These are phyloP conservation scores for Venustaconcha ellipsiformis DNA, from an alignment of 1,140 invertebrate genomes.

Conservation along the genomic window DNA sequence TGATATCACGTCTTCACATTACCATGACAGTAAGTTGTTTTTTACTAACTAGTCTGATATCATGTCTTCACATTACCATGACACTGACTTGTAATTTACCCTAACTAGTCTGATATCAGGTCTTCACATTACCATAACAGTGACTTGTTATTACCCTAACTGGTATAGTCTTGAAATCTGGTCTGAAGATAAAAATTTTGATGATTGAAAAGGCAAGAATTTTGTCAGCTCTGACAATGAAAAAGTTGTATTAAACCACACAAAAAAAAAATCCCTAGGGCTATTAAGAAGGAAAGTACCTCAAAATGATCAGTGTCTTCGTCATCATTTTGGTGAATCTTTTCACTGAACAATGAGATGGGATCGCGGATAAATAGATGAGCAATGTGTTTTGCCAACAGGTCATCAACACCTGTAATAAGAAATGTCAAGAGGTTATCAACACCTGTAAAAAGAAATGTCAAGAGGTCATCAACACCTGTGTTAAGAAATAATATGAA, in stretches of 20 bases:
- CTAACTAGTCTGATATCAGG: background rate
- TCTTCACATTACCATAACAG: background rate
- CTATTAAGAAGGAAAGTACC: slow-evolving; percentile 71
- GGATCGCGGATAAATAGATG: slow-evolving; percentile 99
- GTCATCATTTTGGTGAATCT: slow-evolving; percentile 93
- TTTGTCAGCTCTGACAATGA: background rate
- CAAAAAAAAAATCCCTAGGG: background rate
- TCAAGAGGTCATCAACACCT: no score
- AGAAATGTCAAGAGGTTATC: no score
- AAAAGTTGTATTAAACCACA: background rate
- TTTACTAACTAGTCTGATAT: background rate
- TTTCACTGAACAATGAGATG: slow-evolving; percentile 94
- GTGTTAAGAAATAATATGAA: no score
- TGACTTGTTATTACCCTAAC: background rate
- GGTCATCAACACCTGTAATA: slow-evolving; percentile 81
- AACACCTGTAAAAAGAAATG: no score
- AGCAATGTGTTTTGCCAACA: slow-evolving; percentile 93
- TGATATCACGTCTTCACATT: background rate
- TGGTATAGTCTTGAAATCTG: background rate
- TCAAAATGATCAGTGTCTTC: slow-evolving; percentile 99
- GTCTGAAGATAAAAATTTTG: background rate
- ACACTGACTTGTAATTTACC: background rate
- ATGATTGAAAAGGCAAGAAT: background rate
- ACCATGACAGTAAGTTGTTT: background rate
- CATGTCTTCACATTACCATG: background rate